Evolutionary conservation across 1,140 invertebrate genomes (phyloP), one percentile per base, ranked within the genome.

Genomic region (Drosophila bocki): DNA sequence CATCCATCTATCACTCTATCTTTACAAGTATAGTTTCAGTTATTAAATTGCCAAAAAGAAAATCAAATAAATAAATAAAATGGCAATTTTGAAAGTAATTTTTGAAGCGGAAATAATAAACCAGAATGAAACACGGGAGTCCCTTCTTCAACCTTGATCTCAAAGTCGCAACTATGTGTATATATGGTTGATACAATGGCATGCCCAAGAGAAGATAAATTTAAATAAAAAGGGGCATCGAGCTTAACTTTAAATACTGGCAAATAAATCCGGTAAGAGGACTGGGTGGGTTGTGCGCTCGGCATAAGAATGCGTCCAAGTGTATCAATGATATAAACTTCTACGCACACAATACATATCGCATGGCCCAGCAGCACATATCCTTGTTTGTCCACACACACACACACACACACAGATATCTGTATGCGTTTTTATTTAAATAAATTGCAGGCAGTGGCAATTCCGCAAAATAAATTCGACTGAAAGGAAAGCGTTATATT

Each of bases 311-410:
- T 77, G 81, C 82, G 77, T 72, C 67, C 72, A 84, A 84, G 81
- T 84, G 82, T 77, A 77, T 84, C 74, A 77, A 83, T 78, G 81
- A 83, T 83, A 83, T 83, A 83, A 83, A 78, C 67, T 83, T 57
- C 69, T 59, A 83, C 77, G 70, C 71, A 61, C 57, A 62, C 74
- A 59, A 64, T 42, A 65, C n/a, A 67, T 54, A 56, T 39, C 19
- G 35, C 35, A 56, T 4, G 5, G 39, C 8, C 37, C 22, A 9
- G 1, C 42, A 0, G 26, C 15, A 33, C 19, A 63, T 37, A 51
- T 45, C 13, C 74, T 41, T 63, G 61, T 63, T 48, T 39, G 26
- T 39, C 9, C 9, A 33, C 26, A 63, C 9, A 41, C 9, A n/a
- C 44, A 39, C 32, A 7, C 17, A 41, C 35, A 37, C 3, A 29